phyloP scores from a whole-genome alignment of 2,888 invertebrate species.

The Autographa pulchrina region DNA sequence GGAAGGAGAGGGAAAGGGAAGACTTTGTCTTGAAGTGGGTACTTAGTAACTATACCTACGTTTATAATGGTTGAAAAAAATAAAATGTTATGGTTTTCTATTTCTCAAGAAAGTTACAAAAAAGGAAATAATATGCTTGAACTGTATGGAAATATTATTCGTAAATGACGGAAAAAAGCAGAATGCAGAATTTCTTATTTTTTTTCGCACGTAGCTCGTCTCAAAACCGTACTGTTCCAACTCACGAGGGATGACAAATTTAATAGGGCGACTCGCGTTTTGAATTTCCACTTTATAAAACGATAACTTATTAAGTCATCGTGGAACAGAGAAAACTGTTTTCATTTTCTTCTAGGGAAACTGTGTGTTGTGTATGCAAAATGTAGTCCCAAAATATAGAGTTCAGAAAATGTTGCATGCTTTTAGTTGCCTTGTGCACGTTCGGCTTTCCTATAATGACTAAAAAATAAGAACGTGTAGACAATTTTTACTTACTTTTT shows the following conservation, averaged over 20 bases:
- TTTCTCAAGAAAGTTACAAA: too few relatives aligned
- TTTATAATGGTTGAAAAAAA: too few relatives aligned
- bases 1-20: too few relatives aligned
- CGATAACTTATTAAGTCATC: not conserved
- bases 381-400: not conserved
- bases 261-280: not conserved
- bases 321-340: not conserved
- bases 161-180: too few relatives aligned
- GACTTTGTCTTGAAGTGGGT: too few relatives aligned
- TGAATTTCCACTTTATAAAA: slow-evolving; percentile 4
- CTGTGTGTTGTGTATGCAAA: not conserved
- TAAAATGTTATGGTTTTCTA: too few relatives aligned
- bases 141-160: too few relatives aligned
- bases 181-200: too few relatives aligned
- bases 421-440: not conserved
- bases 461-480: not conserved
- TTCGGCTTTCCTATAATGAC: not conserved
- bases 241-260: not conserved
- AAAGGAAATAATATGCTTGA: too few relatives aligned
- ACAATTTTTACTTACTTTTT: too few relatives aligned
- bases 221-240: not conserved
- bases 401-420: not conserved
- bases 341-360: too few relatives aligned
- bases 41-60: too few relatives aligned
- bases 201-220: not conserved